phyloP scores from a whole-genome alignment of 1,140 invertebrate genomes.

The Ceratosolen solmsi region DNA sequence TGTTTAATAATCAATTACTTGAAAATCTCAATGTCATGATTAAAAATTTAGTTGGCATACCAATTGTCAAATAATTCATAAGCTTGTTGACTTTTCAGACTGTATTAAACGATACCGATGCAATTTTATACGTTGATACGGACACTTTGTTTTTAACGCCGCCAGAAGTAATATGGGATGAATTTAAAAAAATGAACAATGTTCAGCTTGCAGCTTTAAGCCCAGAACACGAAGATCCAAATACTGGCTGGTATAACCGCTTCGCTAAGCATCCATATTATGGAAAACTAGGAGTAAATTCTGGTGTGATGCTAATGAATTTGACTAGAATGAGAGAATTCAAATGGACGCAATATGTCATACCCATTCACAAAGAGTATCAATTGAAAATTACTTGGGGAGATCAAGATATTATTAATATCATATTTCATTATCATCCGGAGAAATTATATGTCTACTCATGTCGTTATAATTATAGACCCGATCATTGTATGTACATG shows the following conservation, averaged over 20 bases:
- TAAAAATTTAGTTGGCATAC: no score
- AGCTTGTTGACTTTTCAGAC: conserved; percentile 75
- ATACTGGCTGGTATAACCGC: conserved; percentile 95
- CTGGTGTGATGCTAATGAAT: conserved; percentile 98
- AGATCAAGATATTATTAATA: conserved; percentile 98
- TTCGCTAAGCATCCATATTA: conserved; percentile 97
- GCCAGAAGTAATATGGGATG: conserved; percentile 86
- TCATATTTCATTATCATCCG: conserved; percentile 93
- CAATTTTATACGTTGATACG: conserved; percentile 94
- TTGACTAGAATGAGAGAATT: conserved; percentile 91
- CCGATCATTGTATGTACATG: conserved; percentile 96
- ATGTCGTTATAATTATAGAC: conserved; percentile 93
- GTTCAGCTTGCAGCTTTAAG: conserved; percentile 90
- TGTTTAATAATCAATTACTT: no score
- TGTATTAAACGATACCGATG: conserved; percentile 85
- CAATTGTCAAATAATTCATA: neutral
- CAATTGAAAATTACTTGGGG: conserved; percentile 93
- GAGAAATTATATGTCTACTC: conserved; percentile 87
- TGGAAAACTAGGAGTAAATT: conserved; percentile 92
- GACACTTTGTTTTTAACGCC: conserved; percentile 91
- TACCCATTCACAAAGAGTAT: conserved; percentile 89
- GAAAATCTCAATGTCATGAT: no score
- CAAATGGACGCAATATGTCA: conserved; percentile 87
- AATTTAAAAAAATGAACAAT: conserved; percentile 88
- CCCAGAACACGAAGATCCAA: conserved; percentile 91